Conservation (phyloP, 2,888 invertebrate genomes). For the Terebella lapidaria region DNA sequence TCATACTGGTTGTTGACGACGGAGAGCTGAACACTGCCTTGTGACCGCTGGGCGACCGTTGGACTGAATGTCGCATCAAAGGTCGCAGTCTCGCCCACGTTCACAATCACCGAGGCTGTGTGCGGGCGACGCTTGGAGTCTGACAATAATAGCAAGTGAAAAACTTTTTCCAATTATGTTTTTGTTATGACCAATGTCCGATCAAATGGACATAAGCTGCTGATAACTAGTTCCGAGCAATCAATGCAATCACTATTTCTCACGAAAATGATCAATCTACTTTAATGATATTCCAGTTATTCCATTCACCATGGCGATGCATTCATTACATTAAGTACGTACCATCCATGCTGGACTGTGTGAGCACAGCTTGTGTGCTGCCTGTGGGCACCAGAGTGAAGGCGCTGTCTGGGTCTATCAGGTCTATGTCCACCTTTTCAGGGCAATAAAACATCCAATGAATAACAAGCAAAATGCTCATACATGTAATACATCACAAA, state of each 20-base stretch:
- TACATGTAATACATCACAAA: no score
- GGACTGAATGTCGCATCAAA: conserved; percentile 46
- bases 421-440: conserved; percentile 46
- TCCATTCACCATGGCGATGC: no score
- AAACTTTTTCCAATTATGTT: neutral
- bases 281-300: no score
- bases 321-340: no score
- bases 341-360: neutral
- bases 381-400: conserved; percentile 40
- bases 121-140: conserved; percentile 30
- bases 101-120: conserved; percentile 48
- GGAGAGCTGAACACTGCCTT: conserved; percentile 53
- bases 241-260: no score
- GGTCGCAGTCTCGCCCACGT: conserved; percentile 40
- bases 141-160: neutral
- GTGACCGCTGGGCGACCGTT: conserved; percentile 37
- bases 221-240: no score
- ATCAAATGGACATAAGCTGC: no score
- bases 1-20: conserved; percentile 61
- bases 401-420: conserved; percentile 47
- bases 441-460: neutral
- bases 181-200: neutral
- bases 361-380: conserved; percentile 35
- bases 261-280: no score
- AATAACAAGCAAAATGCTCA: no score